Base-by-base conservation (phyloP, 2,113 vertebrate genomes). In the Malurus cyaneus region DNA sequence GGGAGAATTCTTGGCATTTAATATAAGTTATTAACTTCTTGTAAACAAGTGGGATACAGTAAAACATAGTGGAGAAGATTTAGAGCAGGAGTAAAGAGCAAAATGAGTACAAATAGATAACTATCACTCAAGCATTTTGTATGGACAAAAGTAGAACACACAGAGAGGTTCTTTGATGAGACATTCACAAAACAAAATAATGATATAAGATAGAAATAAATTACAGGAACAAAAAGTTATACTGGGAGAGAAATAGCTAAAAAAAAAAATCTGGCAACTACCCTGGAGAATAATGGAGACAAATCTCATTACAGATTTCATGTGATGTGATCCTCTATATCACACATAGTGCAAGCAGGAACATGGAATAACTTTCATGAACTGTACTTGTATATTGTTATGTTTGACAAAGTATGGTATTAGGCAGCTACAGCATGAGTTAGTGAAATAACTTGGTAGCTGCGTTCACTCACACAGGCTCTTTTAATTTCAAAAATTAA, bases 291-390 rank as follows among this genome's bases (percentile, higher is more conserved):
- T 86, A 95, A 93, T 78, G 82, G 71, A 95, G 85, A 94, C 64
- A 92, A 96, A 94, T 94, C 93, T 95, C 78, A 80, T 94, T 89
- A 77, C 50, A 88, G 64, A 80, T 77, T 86, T 95, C 67, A 31
- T 66, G 72, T 78, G 80, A 92, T 93, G 73, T 56, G 94, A 70
- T 86, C 71, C 81, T 56, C 74, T 94, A 39, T 80, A 88, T 83
- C 47, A 89, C 28, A 86, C 29, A 70, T 6, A 89, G 32, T 74
- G 39, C 1, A 9, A 89, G 21, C 39, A 94, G 71, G n/a, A 94
- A 80, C 81, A 89, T 44, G 44, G 57, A 93, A 77, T 94, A 88
- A 70, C 74, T 95, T 92, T 61, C 79, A 70, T 34, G 73, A 82
- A 5, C 62, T 34, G 44, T 94, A 62, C 29, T 61, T 50, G 15